phyloP scores from a whole-genome alignment of 2,888 invertebrate genomes.

The Elysia crispata region DNA sequence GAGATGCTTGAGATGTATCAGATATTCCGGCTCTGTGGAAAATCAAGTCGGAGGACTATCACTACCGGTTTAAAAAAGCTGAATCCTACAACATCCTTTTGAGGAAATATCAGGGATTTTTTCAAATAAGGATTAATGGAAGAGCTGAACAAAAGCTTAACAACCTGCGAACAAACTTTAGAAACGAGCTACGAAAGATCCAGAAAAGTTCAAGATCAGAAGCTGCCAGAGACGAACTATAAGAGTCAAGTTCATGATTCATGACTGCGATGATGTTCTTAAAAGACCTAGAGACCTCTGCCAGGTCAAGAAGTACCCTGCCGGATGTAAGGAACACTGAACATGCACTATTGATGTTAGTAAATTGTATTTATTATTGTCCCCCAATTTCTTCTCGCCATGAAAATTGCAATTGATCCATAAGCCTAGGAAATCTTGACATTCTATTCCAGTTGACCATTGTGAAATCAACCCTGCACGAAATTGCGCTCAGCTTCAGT shows the following conservation, averaged over 20 bases:
- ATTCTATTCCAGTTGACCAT: slow-evolving; percentile 1
- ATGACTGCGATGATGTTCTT: slow-evolving; percentile 16
- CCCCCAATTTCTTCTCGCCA: neutral
- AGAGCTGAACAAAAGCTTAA: slow-evolving; percentile 3
- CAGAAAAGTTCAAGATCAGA: slow-evolving; percentile 1
- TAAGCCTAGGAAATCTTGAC: neutral
- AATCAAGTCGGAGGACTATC: slow-evolving; percentile 3
- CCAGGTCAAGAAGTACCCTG: slow-evolving; percentile 7
- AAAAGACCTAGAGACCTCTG: neutral
- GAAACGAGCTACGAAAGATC: slow-evolving; percentile 13
- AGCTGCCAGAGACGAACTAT: neutral
- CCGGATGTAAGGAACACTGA: neutral
- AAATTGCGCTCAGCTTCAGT: slow-evolving; percentile 3
- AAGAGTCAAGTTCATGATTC: neutral
- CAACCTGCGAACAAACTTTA: slow-evolving; percentile 5
- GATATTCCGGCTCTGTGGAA: neutral
- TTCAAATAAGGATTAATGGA: slow-evolving; percentile 5
- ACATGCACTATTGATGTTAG: neutral
- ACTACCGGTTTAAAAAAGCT: neutral
- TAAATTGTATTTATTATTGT: slow-evolving; percentile 12
- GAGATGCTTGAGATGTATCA: neutral
- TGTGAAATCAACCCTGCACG: neutral
- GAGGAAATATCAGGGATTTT: neutral
- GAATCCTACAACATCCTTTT: neutral
- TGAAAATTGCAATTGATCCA: slow-evolving; percentile 6